phyloP scores from a whole-genome alignment of 1,140 invertebrate genomes.

The Oryzaephilus surinamensis region DNA sequence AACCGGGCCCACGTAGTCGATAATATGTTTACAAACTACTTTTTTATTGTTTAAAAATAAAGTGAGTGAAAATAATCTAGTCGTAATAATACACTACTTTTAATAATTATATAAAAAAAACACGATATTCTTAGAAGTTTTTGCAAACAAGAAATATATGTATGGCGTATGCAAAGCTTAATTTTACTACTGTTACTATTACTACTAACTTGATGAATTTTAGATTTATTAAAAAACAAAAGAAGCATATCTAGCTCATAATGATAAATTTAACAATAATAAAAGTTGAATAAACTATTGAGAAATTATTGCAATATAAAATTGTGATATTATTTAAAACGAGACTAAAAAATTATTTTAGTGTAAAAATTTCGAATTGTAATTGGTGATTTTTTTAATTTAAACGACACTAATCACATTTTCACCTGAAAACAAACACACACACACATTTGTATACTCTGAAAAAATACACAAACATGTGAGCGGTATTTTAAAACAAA shows the following conservation, averaged over 20 bases:
- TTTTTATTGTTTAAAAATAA: too few species aligned
- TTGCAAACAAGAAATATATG: slow-evolving; percentile 9
- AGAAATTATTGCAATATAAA: slow-evolving; percentile 37
- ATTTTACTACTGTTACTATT: slow-evolving; percentile 4
- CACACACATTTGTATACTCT: too few species aligned
- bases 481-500: too few species aligned
- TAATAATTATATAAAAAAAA: slow-evolving; percentile 2
- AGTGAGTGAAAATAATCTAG: slow-evolving; percentile 4
- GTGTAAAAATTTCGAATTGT: slow-evolving; percentile 30
- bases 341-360: slow-evolving; percentile 36
- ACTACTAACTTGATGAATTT: background rate
- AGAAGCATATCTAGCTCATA: slow-evolving; percentile 35
- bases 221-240: slow-evolving; percentile 11
- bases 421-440: too few species aligned
- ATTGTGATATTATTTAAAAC: slow-evolving; percentile 38
- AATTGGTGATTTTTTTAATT: too few species aligned
- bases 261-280: too few species aligned
- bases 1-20: too few species aligned
- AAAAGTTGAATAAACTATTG: too few species aligned
- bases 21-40: too few species aligned
- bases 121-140: slow-evolving; percentile 2
- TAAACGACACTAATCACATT: too few species aligned
- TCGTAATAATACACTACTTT: slow-evolving; percentile 17
- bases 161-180: slow-evolving; percentile 4
- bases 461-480: too few species aligned